A percentile compares a stretch with the other conserved stretches of the same genome.
Evolutionary conservation across 2,888 invertebrate species (phyloP).

Genomic region (Diadegma fenestrale): DNA sequence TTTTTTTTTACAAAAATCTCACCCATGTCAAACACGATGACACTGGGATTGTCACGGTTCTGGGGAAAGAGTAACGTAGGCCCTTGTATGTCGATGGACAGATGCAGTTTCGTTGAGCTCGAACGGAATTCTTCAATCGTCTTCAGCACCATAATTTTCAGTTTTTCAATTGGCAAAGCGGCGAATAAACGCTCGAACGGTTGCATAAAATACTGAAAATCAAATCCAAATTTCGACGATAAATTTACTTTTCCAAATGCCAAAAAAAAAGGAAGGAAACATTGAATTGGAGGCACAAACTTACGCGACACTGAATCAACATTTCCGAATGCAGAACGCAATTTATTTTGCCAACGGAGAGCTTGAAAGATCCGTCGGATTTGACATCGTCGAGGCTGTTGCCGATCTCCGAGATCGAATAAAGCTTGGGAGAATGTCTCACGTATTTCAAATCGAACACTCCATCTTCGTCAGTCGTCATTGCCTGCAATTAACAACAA

Average conservation of each 20-base stretch:
- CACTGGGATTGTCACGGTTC: conserved; percentile 91
- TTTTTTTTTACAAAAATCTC: conserved; percentile 53
- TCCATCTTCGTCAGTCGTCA: conserved; percentile 92
- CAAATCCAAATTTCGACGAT: not conserved
- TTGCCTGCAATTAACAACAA: conserved; percentile 85
- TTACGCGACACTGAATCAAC: conserved; percentile 88
- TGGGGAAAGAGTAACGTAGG: conserved; percentile 92
- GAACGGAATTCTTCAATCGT: conserved; percentile 85
- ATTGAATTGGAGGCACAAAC: conserved; percentile 25
- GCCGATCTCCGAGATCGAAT: conserved; percentile 85
- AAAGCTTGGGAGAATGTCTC: conserved; percentile 87
- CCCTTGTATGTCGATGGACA: conserved; percentile 90
- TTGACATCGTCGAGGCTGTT: conserved; percentile 86
- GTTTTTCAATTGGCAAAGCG: conserved; percentile 58
- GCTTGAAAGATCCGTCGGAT: conserved; percentile 90
- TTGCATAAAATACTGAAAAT: conserved; percentile 86
- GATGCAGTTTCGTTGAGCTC: conserved; percentile 86
- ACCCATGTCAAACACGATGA: conserved; percentile 92
- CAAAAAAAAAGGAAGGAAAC: not conserved
- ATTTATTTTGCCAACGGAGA: conserved; percentile 90
- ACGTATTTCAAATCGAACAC: conserved; percentile 93
- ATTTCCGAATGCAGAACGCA: conserved; percentile 89
- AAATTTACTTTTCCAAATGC: no score
- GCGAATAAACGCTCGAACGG: conserved; percentile 82
- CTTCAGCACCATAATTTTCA: conserved; percentile 70